Base-by-base conservation (phyloP, 2,113 vertebrate genomes). In the Psilopsiagon aymara region DNA sequence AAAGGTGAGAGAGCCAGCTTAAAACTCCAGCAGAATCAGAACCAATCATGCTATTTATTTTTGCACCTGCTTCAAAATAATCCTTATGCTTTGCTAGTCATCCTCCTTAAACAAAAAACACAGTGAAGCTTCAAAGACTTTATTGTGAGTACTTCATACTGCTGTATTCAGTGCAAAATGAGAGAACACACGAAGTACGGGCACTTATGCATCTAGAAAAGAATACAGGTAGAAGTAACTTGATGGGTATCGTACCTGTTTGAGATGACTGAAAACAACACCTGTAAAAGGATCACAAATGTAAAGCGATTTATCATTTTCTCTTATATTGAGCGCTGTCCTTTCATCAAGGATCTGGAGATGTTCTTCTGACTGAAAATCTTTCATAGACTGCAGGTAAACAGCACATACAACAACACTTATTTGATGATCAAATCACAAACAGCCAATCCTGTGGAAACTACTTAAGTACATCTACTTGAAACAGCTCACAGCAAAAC, bases 341-440 rank as follows among this genome's bases (percentile, higher is more conserved):
- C 98, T 98, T 90, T 99, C 99, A 86, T 99, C 97, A 37, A 99
- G 95, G 55, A 95, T 97, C 91, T 99, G 99, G 24, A 99, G 97
- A 95, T 98, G 98, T 55, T 99, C 98, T 94, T 99, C 98, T 73
- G 99, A 99, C 93, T 99, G 99, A 93, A 99, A 98, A 93, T 99
- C 98, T 94, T 99, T 98, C 96, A 99, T 98, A 71, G 99, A 99
- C 99, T 99, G 91, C 63, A 97, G 62, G 71, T 52, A 96, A 97
- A 76, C 12, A 74, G 46, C 29, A 8, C 17, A 29, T 4, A 47
- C 8, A 90, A 17, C 29, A 88, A 37, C 63, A 69, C 35, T 60
- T n/a, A 37, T 27, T 66, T 39, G 39, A 80, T 25, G 37, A 66
- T 77, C 10, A 71, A 71, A 82, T 24, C 16, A 69, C 3, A 28